These are phyloP conservation scores for Halichoeres trimaculatus DNA, from an alignment of 2,113 vertebrate species.

Conservation along the genomic window DNA sequence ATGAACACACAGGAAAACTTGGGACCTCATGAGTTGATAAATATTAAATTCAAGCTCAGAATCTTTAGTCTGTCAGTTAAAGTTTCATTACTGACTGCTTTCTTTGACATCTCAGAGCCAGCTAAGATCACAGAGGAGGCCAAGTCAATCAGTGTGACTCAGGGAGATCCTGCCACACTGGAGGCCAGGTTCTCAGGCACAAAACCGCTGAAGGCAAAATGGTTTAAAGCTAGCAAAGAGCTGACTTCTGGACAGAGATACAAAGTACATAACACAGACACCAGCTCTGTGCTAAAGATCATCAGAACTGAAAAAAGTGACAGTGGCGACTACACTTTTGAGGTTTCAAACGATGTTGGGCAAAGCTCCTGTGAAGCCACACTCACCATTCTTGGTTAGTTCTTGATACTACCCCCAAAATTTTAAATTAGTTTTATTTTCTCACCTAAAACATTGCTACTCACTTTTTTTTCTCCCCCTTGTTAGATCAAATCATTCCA, in stretches of 20 bases:
- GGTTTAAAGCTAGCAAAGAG: constrained; percentile 92
- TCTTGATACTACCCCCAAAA: constrained; percentile 9
- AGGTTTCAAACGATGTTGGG: constrained; percentile 94
- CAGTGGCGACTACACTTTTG: constrained; percentile 91
- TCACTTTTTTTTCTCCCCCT: constrained; percentile 38
- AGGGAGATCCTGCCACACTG: constrained; percentile 94
- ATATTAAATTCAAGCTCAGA: not conserved
- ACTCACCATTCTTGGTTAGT: constrained; percentile 93
- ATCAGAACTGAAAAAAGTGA: constrained; percentile 90
- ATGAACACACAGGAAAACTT: not conserved
- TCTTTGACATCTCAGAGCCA: constrained; percentile 87
- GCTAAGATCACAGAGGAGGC: constrained; percentile 92
- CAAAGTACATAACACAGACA: constrained; percentile 91
- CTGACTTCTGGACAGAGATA: constrained; percentile 88
- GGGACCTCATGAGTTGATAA: not conserved
- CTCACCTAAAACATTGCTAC: not conserved
- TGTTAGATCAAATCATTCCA: constrained; percentile 94
- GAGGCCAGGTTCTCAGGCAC: constrained; percentile 95
- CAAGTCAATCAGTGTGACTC: constrained; percentile 95
- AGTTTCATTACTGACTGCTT: constrained; percentile 36
- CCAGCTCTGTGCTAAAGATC: constrained; percentile 91
- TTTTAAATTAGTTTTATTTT: not conserved
- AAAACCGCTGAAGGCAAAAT: constrained; percentile 90
- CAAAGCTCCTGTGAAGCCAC: constrained; percentile 90
- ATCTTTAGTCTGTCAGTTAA: not conserved